Percentiles rank a stretch among this genome's conserved stretches.
These are phyloP conservation scores for Microctenopoma stevenorrisi DNA, from an alignment of 2,797 vertebrate genomes.

Conservation along the genomic window DNA sequence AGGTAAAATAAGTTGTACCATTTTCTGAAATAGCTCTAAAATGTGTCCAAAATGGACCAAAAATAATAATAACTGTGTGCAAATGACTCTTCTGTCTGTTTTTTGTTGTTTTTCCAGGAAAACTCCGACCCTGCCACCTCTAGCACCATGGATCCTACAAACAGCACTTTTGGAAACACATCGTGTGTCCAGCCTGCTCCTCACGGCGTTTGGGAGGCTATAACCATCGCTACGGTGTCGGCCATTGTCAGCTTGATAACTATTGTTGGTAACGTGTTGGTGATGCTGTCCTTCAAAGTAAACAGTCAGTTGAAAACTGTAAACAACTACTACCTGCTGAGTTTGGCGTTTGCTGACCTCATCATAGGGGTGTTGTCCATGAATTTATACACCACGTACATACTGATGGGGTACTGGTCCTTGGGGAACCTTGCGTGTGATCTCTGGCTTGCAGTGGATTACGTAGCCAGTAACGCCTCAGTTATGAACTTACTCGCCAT, in stretches of 20 bases:
- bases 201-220: constrained; percentile 90
- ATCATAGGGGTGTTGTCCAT: constrained; percentile 97
- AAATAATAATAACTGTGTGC: background rate
- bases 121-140: constrained; percentile 29
- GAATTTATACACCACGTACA: constrained; percentile 97
- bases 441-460: constrained; percentile 97
- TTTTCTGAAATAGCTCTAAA: background rate
- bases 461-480: constrained; percentile 97
- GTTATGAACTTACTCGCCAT: constrained; percentile 99
- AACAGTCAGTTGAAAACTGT: constrained; percentile 99
- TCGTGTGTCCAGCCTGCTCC: constrained; percentile 78
- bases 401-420: constrained; percentile 96
- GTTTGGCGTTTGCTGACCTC: constrained; percentile 96
- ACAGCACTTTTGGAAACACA: constrained; percentile 83
- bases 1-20: too few relatives aligned
- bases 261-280: constrained; percentile 94
- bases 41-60: background rate
- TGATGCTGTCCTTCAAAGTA: constrained; percentile 96
- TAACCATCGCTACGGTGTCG: constrained; percentile 92
- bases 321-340: constrained; percentile 98
- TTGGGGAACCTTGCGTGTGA: constrained; percentile 96
- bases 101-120: constrained; percentile 64
- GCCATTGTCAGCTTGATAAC: constrained; percentile 95
- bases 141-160: constrained; percentile 85
- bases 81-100: constrained; percentile 27